These are phyloP conservation scores for Nesidiocoris tenuis DNA, from an alignment of 2,888 invertebrate genomes.

Conservation along the genomic window DNA sequence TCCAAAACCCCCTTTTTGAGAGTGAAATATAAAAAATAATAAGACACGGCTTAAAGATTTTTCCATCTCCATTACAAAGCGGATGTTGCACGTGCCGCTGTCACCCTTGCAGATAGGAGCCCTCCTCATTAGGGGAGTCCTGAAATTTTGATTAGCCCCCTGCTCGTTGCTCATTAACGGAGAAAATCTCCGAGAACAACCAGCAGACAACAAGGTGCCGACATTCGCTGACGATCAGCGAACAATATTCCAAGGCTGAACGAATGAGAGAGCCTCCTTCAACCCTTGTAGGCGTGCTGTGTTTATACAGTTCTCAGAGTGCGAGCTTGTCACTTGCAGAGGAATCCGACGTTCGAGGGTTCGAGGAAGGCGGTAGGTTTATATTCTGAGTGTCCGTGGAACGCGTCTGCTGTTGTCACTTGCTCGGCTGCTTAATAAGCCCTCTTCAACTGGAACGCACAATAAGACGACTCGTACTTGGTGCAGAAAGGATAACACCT, in stretches of 20 bases:
- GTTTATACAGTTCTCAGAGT: background rate
- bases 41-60: no score
- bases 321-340: background rate
- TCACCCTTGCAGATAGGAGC: background rate
- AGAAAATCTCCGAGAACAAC: background rate
- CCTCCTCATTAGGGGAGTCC: background rate
- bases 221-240: background rate
- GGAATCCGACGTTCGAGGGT: background rate
- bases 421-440: background rate
- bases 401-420: background rate
- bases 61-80: background rate
- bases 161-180: background rate
- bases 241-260: background rate
- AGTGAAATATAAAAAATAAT: no score
- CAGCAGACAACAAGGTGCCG: background rate
- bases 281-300: background rate
- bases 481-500: no score
- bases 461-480: background rate
- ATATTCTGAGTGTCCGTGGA: background rate
- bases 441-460: background rate
- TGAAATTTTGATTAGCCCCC: background rate
- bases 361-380: background rate
- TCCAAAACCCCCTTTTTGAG: no score
- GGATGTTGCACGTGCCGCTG: background rate
- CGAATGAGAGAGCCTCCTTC: background rate